Conservation (phyloP, 2,888 invertebrate species). For the Fragum fragum region DNA sequence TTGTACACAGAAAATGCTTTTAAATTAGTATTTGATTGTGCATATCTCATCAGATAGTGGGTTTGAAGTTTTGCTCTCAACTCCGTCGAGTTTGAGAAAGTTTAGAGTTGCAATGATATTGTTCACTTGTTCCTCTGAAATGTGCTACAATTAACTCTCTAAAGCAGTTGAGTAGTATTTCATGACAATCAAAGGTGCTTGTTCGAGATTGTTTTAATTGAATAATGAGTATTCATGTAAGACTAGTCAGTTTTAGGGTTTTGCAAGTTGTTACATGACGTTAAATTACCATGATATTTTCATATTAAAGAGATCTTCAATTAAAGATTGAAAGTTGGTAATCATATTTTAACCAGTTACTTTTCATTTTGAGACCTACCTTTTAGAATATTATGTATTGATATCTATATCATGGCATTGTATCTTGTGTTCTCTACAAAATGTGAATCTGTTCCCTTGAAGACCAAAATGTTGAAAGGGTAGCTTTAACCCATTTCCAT, state of each 20-base stretch:
- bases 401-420: no score
- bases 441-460: no score
- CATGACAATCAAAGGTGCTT: constrained; percentile 5
- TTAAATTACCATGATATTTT: background rate
- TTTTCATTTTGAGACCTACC: background rate
- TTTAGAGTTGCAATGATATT: no score
- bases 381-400: no score
- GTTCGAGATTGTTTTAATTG: background rate
- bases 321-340: background rate
- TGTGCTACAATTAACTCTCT: background rate
- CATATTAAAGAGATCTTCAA: constrained; percentile 6
- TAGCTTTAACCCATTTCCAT: no score
- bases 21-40: background rate
- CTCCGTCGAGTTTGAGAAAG: no score
- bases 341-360: no score
- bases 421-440: no score
- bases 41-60: no score
- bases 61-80: no score
- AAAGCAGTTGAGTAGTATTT: background rate
- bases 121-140: background rate
- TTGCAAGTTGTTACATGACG: background rate
- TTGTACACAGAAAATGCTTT: constrained; percentile 23
- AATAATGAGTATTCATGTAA: background rate
- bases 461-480: no score
- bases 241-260: background rate